Evolutionary conservation across 1,140 invertebrate species (phyloP).

Genomic region (Drepana arcuata): DNA sequence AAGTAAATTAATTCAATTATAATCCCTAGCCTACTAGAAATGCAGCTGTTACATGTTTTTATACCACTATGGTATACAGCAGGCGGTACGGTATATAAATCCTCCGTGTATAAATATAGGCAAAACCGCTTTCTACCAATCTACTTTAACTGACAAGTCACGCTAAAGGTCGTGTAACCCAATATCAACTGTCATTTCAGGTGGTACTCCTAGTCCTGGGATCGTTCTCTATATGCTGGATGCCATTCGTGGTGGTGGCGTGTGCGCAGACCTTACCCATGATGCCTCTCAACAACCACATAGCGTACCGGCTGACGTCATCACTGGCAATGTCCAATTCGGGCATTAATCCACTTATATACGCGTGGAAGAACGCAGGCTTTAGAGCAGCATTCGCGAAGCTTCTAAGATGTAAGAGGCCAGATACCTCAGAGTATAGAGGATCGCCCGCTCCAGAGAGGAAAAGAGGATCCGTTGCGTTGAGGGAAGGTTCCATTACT

Average conservation of each 20-base stretch:
- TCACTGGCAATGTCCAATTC: conserved; percentile 83
- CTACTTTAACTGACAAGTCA: too few species aligned
- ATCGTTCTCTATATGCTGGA: conserved; percentile 83
- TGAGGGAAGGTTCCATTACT: conserved; percentile 59
- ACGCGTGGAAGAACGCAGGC: conserved; percentile 85
- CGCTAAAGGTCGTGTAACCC: too few species aligned
- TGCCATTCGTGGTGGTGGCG: conserved; percentile 80
- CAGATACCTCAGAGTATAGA: conserved; percentile 67
- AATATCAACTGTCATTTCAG: too few species aligned
- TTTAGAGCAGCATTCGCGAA: conserved; percentile 79
- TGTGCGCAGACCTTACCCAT: conserved; percentile 74
- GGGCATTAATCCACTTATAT: conserved; percentile 83
- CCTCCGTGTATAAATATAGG: too few species aligned
- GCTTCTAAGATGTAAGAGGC: conserved; percentile 75
- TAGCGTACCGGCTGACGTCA: conserved; percentile 78
- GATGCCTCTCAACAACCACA: conserved; percentile 60
- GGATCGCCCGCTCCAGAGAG: conserved; percentile 54
- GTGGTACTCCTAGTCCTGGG: conserved; percentile 81
- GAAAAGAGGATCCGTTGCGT: conserved; percentile 50
- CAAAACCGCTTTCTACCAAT: too few species aligned
- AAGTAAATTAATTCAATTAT: too few species aligned
- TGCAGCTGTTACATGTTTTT: too few species aligned
- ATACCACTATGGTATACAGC: too few species aligned
- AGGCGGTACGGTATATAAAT: too few species aligned
- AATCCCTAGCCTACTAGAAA: too few species aligned